These are phyloP conservation scores for Sebastes melanostomus DNA, from an alignment of 2,797 vertebrate species.

Conservation along the genomic window DNA sequence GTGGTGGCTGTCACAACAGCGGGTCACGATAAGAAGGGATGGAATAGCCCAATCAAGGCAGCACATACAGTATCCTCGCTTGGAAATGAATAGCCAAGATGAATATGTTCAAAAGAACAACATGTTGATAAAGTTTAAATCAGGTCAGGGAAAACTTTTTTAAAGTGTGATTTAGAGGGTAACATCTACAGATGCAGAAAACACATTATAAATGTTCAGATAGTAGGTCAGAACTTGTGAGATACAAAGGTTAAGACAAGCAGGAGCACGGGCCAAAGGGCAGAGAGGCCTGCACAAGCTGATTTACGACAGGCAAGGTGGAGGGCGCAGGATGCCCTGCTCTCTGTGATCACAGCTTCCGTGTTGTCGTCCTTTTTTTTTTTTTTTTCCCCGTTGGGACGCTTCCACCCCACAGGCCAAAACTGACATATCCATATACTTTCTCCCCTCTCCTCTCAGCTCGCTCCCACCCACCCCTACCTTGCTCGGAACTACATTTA, in stretches of 20 bases:
- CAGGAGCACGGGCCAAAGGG: conserved; percentile 43
- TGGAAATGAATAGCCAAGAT: conserved; percentile 23
- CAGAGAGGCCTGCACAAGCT: conserved; percentile 42
- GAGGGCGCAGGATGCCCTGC: conserved; percentile 64
- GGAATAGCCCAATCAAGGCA: conserved; percentile 62
- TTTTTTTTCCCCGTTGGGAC: conserved; percentile 60
- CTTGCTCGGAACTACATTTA: conserved; percentile 79
- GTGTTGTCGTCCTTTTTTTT: conserved; percentile 55
- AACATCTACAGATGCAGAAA: conserved; percentile 1
- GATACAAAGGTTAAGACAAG: conserved; percentile 45
- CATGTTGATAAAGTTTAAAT: conserved; percentile 22
- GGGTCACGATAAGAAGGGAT: conserved; percentile 44
- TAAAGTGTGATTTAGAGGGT: not conserved
- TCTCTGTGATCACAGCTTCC: conserved; percentile 63
- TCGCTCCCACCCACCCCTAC: conserved; percentile 23
- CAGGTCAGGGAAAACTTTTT: conserved; percentile 22
- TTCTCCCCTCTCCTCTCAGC: not conserved
- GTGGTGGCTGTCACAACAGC: conserved; percentile 70
- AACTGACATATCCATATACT: conserved; percentile 61
- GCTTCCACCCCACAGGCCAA: conserved; percentile 65
- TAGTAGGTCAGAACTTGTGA: conserved; percentile 22
- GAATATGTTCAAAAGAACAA: conserved; percentile 14
- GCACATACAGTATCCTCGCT: conserved; percentile 14
- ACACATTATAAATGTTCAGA: not conserved
- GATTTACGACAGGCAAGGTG: conserved; percentile 78